Evolutionary conservation across 1,140 invertebrate species (phyloP).

Genomic region (Penaeus japonicus): DNA sequence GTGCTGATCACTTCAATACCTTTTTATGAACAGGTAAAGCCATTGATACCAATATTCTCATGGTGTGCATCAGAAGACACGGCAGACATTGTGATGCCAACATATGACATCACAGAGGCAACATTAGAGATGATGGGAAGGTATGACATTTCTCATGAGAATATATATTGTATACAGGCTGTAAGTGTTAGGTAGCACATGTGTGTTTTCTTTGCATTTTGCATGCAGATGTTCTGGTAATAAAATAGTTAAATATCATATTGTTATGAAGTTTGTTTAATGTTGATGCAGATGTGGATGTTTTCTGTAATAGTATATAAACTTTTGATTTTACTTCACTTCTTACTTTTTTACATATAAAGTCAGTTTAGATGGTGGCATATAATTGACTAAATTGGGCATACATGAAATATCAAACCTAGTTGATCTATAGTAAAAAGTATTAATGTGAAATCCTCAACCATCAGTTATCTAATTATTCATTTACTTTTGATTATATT

Average conservation of each 20-base stretch:
- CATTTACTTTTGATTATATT: no score
- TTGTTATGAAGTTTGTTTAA: not conserved
- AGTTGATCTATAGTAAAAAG: no score
- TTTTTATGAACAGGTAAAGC: slow-evolving; percentile 60
- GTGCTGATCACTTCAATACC: not conserved
- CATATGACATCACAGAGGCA: slow-evolving; percentile 93
- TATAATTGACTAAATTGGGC: no score
- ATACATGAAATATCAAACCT: no score
- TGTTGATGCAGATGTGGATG: not conserved
- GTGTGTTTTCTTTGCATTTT: no score
- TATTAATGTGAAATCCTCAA: no score
- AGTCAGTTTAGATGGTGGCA: no score
- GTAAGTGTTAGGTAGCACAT: not conserved
- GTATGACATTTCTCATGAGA: slow-evolving; percentile 66
- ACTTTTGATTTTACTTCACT: no score
- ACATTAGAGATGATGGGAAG: slow-evolving; percentile 89
- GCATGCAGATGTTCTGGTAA: no score
- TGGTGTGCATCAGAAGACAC: slow-evolving; percentile 92
- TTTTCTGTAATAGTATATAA: no score
- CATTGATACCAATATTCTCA: slow-evolving; percentile 86
- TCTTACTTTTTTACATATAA: no score
- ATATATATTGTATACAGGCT: not conserved
- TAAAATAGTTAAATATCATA: not conserved
- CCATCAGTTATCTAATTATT: no score
- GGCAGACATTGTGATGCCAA: slow-evolving; percentile 91